Percentiles rank a stretch among this genome's conserved stretches.
phyloP scores from a whole-genome alignment of 2,113 vertebrate genomes.

The Australoheros scitulus region DNA sequence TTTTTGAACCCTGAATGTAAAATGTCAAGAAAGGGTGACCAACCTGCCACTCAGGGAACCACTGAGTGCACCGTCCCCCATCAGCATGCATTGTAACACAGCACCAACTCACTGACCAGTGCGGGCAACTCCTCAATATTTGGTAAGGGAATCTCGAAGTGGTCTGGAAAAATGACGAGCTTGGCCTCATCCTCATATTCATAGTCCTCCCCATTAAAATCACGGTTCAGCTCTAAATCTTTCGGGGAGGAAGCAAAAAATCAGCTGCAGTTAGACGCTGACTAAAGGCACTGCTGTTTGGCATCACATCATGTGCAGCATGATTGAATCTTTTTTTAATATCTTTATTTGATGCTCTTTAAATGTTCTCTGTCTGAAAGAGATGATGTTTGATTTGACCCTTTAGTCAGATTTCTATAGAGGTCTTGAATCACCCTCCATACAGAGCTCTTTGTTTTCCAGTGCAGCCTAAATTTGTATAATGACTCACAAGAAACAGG shows the following conservation, averaged over 20 bases:
- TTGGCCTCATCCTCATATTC: constrained; percentile 98
- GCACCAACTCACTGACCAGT: constrained; percentile 89
- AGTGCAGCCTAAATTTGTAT: constrained; percentile 26
- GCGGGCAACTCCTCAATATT: constrained; percentile 99
- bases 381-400: not conserved
- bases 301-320: not conserved
- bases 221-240: constrained; percentile 94
- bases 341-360: not conserved
- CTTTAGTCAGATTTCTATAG: not conserved
- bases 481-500: constrained; percentile 53
- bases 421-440: not conserved
- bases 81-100: constrained; percentile 59
- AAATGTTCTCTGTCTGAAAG: not conserved
- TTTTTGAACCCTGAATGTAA: not conserved
- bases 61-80: constrained; percentile 19
- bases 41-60: constrained; percentile 25
- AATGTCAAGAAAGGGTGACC: not conserved
- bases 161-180: constrained; percentile 98
- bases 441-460: constrained; percentile 7
- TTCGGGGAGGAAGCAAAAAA: constrained; percentile 73
- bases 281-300: not conserved
- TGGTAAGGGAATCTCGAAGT: constrained; percentile 97
- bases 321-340: not conserved
- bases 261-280: constrained; percentile 7
- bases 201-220: constrained; percentile 93